Evolutionary conservation across 1,140 invertebrate genomes (phyloP), one percentile per base, ranked within the genome.

Genomic region (Philotrypesis tridentata): DNA sequence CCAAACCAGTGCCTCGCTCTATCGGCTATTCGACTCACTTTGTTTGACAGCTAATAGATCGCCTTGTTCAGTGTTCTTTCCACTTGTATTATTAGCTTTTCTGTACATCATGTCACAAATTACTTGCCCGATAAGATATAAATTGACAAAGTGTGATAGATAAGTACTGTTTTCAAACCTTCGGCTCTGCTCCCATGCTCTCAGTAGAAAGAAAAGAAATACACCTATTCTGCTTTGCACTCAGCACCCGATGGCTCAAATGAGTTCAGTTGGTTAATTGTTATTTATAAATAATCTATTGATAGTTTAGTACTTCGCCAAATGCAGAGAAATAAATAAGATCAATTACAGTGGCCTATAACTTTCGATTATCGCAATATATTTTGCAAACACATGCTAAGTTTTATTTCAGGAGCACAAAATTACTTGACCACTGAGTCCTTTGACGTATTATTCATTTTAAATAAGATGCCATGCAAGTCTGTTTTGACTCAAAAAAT

Each of bases 281-380:
- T 76, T 82, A 82, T 82, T 82, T 82, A 77, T 82, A 82, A 82
- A 77, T 67, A 29, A 78, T 78, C 81, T 82, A 82, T 78, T 82
- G 75, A 82, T 82, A 78, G 81, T 55, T 73, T 74, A 73, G 33
- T 9, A 17, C 33, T 63, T 72, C 23, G 31, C 12, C 63, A 17
- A 61, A 80, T 65, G 40, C 27, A 63, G 25, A 6, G 17, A 73
- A 73, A 65, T 55, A 12, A 23, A 79, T 70, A 79, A 40, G 55
- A 31, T 74, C 21, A 1, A 67, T 80, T 65, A 63, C 25, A 63
- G 25, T n/a, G 12, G 31, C 12, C 27, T 29, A 31, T 80, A 9
- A 29, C 0, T 23, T 33, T 48, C 21, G 29, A 70, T 73, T 60
- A 74, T 67, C 48, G 37, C 63, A 11, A 29, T 3, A n/a, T 6